Conservation (phyloP, 1,140 invertebrate species). For the Brachionus manjavacas region DNA sequence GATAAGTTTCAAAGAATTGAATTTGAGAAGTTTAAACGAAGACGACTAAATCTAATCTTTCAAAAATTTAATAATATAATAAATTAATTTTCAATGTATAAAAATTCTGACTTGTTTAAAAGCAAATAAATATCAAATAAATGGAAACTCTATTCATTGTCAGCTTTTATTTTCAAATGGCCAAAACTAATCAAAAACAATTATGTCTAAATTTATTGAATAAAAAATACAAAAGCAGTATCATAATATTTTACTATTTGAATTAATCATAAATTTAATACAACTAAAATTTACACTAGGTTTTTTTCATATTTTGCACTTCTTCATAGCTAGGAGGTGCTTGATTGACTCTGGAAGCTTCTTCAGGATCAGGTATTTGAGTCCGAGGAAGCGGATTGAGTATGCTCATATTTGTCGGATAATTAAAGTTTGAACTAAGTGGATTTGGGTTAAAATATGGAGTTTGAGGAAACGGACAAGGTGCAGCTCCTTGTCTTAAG, state of each 20-base stretch:
- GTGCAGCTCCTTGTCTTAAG: neutral
- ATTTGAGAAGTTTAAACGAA: neutral
- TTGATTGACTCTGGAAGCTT: conserved; percentile 1
- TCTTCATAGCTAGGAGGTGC: conserved; percentile 23
- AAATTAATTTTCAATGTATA: conserved; percentile 24
- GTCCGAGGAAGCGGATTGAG: neutral
- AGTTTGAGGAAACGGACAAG: neutral
- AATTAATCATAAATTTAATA: neutral
- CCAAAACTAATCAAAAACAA: neutral
- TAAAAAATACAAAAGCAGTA: neutral
- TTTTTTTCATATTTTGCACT: neutral
- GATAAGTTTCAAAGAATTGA: neutral
- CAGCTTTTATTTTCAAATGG: neutral
- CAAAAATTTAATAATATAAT: neutral
- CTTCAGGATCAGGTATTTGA: neutral
- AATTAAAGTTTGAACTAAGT: neutral
- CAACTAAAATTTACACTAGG: neutral
- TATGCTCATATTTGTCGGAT: neutral
- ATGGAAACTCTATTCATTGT: neutral
- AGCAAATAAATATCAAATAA: neutral
- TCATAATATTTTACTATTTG: neutral
- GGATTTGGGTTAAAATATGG: neutral
- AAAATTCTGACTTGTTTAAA: neutral
- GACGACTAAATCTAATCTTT: conserved; percentile 56
- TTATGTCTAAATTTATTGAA: neutral